Evolutionary conservation across 2,888 invertebrate species (phyloP), one percentile per base, ranked within the genome.

Genomic region (Stenotaenia linearis): DNA sequence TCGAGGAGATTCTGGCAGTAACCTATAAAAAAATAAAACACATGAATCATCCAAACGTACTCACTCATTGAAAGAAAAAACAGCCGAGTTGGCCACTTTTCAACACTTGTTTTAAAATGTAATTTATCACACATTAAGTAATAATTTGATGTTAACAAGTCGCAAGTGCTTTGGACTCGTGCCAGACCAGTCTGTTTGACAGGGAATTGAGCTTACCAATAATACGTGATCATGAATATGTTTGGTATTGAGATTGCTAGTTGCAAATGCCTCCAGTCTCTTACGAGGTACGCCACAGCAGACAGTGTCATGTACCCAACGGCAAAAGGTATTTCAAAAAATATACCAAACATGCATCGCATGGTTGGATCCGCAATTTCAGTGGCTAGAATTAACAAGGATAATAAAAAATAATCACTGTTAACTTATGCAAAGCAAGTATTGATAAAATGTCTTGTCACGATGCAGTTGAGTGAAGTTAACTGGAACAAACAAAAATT

Each of bases 301-400:
- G 78, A 35, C 18, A 78, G 23, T 15, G 25, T 69, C 78, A 78
- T 78, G 32, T 78, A 78, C 7, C 78, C 78, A 28, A 74, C 18
- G 7, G 78, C 78, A 28, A 78, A 78, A 30, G 69, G 78, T 30
- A 78, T 78, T 30, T 78, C 23, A 28, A 78, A 78, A 35, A 78
- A 35, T 23, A 78, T 78, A n/a, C 78, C 78, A 30, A 78, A 69
- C 32, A 78, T 40, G 74, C 30, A 69, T 12, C 78, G 78, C 23
- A 69, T 30, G 28, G 23, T 56, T 50, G 78, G 78, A 56, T 25
- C 25, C 9, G 78, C 45, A 50, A 78, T 78, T 56, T 78, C 78
- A 21, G 78, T 78, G 12, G 32, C 78, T 78, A 40, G 23, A 75
- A 75, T n/a, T 75, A 32, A 75, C n/a, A 75, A 75, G 7, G n/a